Percentiles rank a stretch among this genome's conserved stretches.
Evolutionary conservation across 2,888 invertebrate genomes (phyloP).

Genomic region (Quadriops clusia): DNA sequence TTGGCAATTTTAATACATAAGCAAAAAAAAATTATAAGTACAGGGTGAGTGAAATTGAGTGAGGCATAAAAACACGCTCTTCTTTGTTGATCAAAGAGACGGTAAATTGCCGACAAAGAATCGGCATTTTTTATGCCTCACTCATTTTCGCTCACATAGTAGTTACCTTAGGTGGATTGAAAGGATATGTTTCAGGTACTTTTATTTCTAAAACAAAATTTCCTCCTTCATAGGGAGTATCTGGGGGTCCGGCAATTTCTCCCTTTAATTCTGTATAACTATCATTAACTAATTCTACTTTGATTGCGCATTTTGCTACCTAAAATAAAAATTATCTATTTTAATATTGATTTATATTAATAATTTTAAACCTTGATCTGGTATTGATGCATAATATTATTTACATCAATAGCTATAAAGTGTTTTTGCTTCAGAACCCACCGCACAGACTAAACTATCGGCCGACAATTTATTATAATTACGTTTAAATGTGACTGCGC

Average conservation of each 20-base stretch:
- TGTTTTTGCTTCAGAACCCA: no score
- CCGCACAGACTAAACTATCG: no score
- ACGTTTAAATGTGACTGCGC: no score
- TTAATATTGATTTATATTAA: slow-evolving; percentile 12
- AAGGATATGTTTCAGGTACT: slow-evolving; percentile 98
- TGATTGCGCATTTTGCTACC: slow-evolving; percentile 78
- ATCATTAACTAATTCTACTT: slow-evolving; percentile 82
- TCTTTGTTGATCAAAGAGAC: no score
- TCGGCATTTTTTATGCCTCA: no score
- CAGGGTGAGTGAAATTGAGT: not conserved
- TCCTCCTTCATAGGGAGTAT: slow-evolving; percentile 97
- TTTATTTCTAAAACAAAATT: slow-evolving; percentile 89
- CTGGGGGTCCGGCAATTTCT: slow-evolving; percentile 94
- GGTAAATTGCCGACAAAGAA: no score
- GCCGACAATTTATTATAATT: no score
- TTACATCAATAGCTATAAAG: no score
- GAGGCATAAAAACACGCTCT: no score
- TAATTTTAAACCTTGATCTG: slow-evolving; percentile 8
- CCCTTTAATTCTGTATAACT: slow-evolving; percentile 86
- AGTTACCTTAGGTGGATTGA: slow-evolving; percentile 94
- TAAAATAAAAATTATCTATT: slow-evolving; percentile 32
- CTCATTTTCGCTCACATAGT: no score
- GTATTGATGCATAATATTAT: slow-evolving; percentile 11
- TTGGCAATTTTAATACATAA: slow-evolving; percentile 6
- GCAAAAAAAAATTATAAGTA: not conserved